Evolutionary conservation across 2,888 invertebrate genomes (phyloP), one percentile per base, ranked within the genome.

Genomic region (Pseudolycoriella hygida): DNA sequence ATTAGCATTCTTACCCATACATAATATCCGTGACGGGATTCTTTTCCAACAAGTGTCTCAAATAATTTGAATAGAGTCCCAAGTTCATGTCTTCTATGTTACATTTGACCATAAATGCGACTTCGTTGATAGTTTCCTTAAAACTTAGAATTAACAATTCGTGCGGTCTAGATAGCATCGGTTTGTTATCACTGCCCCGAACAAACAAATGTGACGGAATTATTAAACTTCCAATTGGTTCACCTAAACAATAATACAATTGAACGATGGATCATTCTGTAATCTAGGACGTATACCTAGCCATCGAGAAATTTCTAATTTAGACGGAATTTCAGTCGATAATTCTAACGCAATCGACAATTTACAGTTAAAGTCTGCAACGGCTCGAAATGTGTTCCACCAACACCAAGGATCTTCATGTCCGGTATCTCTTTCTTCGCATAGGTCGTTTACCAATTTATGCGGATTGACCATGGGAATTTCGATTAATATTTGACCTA

Each of bases 161-260:
- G 64, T 85, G 83, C 2, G 73, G 69, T 54, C 73, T 73, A 12
- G 82, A 73, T 17, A 88, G 67, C 39, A 96, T 93, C 1, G 85
- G 86, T 60, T 73, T 87, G 40, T 90, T 89, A 60, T 83, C 83
- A 53, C 77, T 80, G 66, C 97, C 97, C n/a, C 77, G 77, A 32
- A 87, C 70, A 63, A 96, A 97, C 47, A 88, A 67, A 38, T 76
- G 72, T 14, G 93, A 87, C 3, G 87, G 82, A 42, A 96, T 60
- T 41, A 89, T 69, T 34, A 93, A 67, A 48, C 84, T 83, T 60
- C 81, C 86, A 2, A 98, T 74, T 6, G 94, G 94, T 65, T 98
- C 98, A 1, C 94, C 94, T 25, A 39, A 66, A 6, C 8, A 6
- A 25, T 6, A 8, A 4, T 6, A 25, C 4, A 25, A 25, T 25